Conservation (phyloP, 2,113 vertebrate species). For the Speoplatyrhinus poulsoni region DNA sequence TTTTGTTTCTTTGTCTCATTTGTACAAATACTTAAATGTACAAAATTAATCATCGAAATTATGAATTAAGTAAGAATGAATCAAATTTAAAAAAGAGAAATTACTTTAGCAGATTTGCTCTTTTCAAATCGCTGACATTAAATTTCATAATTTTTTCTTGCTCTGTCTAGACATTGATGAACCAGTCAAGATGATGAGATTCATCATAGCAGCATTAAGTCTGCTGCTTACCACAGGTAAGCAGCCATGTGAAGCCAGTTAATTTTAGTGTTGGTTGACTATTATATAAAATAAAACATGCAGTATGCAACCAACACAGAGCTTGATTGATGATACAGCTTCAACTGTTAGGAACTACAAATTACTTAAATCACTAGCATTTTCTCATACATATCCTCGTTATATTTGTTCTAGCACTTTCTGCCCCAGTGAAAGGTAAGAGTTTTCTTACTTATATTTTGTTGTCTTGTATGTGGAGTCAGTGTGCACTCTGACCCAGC, state of each 20-base stretch:
- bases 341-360: background rate
- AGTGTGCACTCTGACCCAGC: too few relatives aligned
- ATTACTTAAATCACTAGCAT: constrained; percentile 1
- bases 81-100: background rate
- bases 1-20: too few relatives aligned
- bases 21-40: too few relatives aligned
- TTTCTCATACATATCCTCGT: constrained; percentile 1
- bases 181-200: constrained; percentile 56
- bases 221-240: constrained; percentile 70
- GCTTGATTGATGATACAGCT: too few relatives aligned
- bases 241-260: constrained; percentile 4
- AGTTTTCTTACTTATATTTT: too few relatives aligned
- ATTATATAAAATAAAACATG: too few relatives aligned
- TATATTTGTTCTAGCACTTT: constrained; percentile 50
- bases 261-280: background rate
- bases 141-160: background rate
- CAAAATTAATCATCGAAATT: too few relatives aligned
- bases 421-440: constrained; percentile 65
- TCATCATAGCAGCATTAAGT: constrained; percentile 47
- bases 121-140: background rate
- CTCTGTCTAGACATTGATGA: constrained; percentile 36
- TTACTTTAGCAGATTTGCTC: background rate
- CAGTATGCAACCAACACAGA: too few relatives aligned
- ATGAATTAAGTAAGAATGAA: background rate
- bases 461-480: too few relatives aligned